phyloP scores from a whole-genome alignment of 2,797 vertebrate species.

The Danio choprae region DNA sequence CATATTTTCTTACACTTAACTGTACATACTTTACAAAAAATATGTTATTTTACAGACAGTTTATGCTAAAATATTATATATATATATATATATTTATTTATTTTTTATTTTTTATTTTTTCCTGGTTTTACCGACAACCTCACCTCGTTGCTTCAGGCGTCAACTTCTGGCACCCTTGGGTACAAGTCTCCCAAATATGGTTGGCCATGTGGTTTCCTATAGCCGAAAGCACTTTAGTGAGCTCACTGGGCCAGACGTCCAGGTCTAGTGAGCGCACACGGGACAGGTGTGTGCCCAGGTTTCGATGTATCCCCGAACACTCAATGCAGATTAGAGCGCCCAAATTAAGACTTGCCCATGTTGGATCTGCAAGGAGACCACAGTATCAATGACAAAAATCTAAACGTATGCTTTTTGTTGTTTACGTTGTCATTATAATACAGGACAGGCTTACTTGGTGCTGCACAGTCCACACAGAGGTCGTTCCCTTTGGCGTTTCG shows the following conservation, averaged over 20 bases:
- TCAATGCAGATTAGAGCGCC: constrained; percentile 96
- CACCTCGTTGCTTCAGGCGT: constrained; percentile 87
- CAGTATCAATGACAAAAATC: background rate
- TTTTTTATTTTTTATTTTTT: no score
- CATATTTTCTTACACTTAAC: background rate
- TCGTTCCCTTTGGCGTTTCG: constrained; percentile 92
- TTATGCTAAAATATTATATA: no score
- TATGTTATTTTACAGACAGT: no score
- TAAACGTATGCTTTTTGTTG: background rate
- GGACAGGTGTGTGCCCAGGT: constrained; percentile 94
- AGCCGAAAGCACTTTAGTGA: constrained; percentile 90
- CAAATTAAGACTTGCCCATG: constrained; percentile 95
- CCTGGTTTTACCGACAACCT: constrained; percentile 39
- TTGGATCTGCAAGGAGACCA: constrained; percentile 80
- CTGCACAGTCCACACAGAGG: constrained; percentile 92
- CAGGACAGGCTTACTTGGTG: constrained; percentile 82
- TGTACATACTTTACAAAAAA: background rate
- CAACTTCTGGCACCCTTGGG: constrained; percentile 87
- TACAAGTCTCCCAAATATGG: constrained; percentile 92
- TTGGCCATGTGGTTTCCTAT: constrained; percentile 94
- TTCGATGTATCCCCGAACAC: constrained; percentile 95
- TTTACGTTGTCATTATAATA: background rate
- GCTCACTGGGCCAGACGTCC: constrained; percentile 94
- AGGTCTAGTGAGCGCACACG: constrained; percentile 94
- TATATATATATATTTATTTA: no score